Base-by-base conservation (phyloP, 92 coral and sea anemone species). In the Epizoanthus illoricatus region DNA sequence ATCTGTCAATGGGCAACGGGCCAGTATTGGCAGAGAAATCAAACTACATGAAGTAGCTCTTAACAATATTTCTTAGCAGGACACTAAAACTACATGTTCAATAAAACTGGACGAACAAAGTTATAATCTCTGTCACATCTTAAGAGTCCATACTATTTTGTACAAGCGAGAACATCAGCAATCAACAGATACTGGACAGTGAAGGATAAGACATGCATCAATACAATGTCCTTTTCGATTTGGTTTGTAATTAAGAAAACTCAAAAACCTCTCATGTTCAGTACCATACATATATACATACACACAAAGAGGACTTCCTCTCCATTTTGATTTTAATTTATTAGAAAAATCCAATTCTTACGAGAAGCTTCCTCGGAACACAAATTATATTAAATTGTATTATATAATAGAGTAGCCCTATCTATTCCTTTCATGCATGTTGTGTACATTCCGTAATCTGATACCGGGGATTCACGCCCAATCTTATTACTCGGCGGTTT, bases 381-480 rank as follows among this genome's bases (percentile, higher is more conserved):
- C 24, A 45, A 57, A 62, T 42, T 75, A 39, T 58, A 62, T 62
- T 78, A 52, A 10, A 52, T 49, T 49, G 56, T 52, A 52, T 52
- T 52, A 13, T 40, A 62, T 74, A 41, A 72, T 33, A 10, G 81
- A 63, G 82, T 78, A 63, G 71, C 45, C 45, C 71, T 78, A 78
- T 78, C 82, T 58, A 78, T 43, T 78, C 62, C 54, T 63, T 63
- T 78, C 61, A 45, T 42, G 82, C 23, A 61, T 21, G 47, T 57
- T 78, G 71, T 78, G 71, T 78, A 45, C 60, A 78, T 5, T 62
- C 11, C 11, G 71, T 78, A 62, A 78, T 21, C 45, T 45, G 82
- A 78, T 78, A 64, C 60, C 23, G 71, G 42, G 43, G 19, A 57
- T 59, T 11, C 82, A 63, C 47, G 28, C 49, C 71, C 61, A 5